phyloP scores from a whole-genome alignment of 1,140 invertebrate genomes.

The Eriosoma lanigerum region DNA sequence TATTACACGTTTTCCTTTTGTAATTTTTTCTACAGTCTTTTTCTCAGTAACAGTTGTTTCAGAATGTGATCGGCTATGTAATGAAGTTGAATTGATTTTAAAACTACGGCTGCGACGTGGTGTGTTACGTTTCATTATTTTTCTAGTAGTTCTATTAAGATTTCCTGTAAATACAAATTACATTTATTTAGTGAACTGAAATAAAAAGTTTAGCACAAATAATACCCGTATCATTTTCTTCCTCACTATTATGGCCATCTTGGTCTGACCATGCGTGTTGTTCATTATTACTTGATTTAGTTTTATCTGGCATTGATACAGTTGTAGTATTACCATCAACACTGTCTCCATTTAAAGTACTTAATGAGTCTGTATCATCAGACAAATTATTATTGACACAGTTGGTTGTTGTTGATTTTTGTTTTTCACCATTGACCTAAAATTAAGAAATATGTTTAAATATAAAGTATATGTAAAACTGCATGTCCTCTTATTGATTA shows the following conservation, averaged over 20 bases:
- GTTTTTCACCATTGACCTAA: slow-evolving; percentile 47
- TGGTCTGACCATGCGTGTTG: slow-evolving; percentile 14
- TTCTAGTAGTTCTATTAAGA: slow-evolving; percentile 29
- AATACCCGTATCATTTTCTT: slow-evolving; percentile 34
- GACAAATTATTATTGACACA: slow-evolving; percentile 25
- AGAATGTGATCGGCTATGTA: slow-evolving; percentile 30
- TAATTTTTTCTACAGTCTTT: slow-evolving; percentile 17
- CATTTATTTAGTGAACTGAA: background rate
- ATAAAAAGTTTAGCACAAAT: background rate
- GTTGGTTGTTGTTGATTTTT: background rate
- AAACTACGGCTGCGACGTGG: slow-evolving; percentile 42
- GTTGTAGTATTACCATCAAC: slow-evolving; percentile 7
- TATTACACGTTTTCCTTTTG: slow-evolving; percentile 10
- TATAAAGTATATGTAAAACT: background rate
- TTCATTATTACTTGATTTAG: background rate
- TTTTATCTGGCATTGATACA: background rate
- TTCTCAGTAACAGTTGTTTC: slow-evolving; percentile 27
- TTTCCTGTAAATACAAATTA: slow-evolving; percentile 1
- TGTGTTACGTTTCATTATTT: slow-evolving; percentile 45
- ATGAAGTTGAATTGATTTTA: slow-evolving; percentile 11
- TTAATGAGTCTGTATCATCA: slow-evolving; percentile 47
- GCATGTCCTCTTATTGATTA: slow-evolving; percentile 9
- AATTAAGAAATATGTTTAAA: background rate
- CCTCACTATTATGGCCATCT: slow-evolving; percentile 27
- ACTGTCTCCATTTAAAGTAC: slow-evolving; percentile 40